phyloP scores from a whole-genome alignment of 2,888 invertebrate genomes.

The Eulithis testata region DNA sequence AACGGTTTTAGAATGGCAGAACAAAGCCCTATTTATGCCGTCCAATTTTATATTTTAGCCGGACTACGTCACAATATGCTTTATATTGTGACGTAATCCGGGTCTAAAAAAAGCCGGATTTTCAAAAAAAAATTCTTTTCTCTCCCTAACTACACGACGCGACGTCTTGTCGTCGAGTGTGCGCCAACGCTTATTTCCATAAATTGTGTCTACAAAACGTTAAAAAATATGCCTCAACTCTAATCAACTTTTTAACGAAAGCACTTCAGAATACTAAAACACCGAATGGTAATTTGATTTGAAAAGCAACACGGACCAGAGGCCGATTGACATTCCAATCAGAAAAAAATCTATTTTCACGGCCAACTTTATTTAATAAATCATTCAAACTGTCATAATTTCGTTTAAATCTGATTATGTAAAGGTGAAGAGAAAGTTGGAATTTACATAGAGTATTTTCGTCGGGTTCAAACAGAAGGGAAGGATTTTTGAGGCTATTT shows the following conservation, averaged over 20 bases:
- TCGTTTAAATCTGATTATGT: constrained; percentile 71
- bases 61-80: no score
- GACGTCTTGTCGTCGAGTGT: no score
- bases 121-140: no score
- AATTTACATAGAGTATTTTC: constrained; percentile 43
- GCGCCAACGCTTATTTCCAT: no score
- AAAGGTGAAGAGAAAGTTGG: constrained; percentile 53
- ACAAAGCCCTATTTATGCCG: no score
- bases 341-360: constrained; percentile 56
- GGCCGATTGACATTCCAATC: constrained; percentile 49
- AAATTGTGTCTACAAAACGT: background rate
- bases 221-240: background rate
- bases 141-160: no score
- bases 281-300: constrained; percentile 28
- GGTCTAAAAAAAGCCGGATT: no score
- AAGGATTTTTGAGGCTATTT: background rate
- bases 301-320: constrained; percentile 30
- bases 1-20: no score
- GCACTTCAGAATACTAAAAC: constrained; percentile 7
- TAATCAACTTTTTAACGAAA: constrained; percentile 1
- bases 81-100: no score
- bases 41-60: no score
- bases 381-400: constrained; percentile 73
- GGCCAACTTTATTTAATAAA: constrained; percentile 65
- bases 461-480: constrained; percentile 30